Base-by-base conservation (phyloP, 2,113 vertebrate genomes). In the Xenopus borealis region DNA sequence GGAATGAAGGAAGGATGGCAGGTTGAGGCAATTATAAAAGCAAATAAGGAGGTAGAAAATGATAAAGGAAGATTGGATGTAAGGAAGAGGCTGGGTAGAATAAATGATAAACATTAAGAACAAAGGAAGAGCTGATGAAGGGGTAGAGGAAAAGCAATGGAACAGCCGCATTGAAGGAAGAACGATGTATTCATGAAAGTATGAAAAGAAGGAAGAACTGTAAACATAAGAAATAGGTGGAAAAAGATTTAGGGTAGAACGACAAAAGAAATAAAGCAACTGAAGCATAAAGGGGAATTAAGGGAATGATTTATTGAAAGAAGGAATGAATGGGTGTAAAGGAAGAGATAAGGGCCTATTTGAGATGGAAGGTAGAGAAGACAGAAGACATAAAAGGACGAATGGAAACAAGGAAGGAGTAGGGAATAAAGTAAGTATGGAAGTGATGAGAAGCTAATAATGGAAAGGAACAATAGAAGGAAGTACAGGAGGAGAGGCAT, bases 291-390 rank as follows among this genome's bases (percentile, higher is more conserved):
- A 33, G 3, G 30, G 30, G 33, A 6, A 40, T 40, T 40, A 40
- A 40, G 33, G 5, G 8, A 40, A 40, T 40, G 33, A 40, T 12
- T 47, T 47, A 47, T 47, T 10, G 46, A 6, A 47, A 12, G 46
- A 47, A 47, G 47, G 47, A 50, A 3, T 12, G 47, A 10, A 58
- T 33, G 12, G 13, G 47, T 23, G 7, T 23, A 12, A 44, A 13
- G 68, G 62, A 58, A 33, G 50, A 66, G 47, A 47, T 1, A 40
- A 7, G 33, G 33, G 2, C 33, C 33, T 40, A 50, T 13, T 6
- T 6, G 72, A 71, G 58, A 55, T 16, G 67, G 55, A 10, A 12
- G 7, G 40, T 18, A 59, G 70, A 70, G 23, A 46, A 6, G 53
- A 44, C 6, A 50, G 1, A 4, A 62, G 18, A 62, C 0, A 20